Base-by-base conservation (phyloP, 2,888 invertebrate genomes). In the Sarcophaga variegata region DNA sequence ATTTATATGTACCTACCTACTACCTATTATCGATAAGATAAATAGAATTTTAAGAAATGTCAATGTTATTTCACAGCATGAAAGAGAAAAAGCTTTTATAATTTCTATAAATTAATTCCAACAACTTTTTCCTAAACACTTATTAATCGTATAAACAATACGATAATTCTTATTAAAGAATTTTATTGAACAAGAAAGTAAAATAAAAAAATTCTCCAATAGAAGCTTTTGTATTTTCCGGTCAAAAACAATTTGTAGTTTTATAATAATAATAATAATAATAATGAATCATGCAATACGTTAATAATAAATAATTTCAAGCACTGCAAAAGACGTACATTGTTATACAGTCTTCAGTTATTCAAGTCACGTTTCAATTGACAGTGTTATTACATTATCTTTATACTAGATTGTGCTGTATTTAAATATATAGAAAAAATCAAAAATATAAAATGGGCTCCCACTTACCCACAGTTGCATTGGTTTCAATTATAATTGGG, bases 401-500 rank as follows among this genome's bases (percentile, higher is more conserved):
- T 37, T 10, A 37, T 8, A 37, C 37, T 2, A 37, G 64, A n/a
- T 17, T 66, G 22, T 22, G 22, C 22, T 22, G 22, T 22, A 22
- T 22, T 22, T 22, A 22, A 47, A 47, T 12, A 74, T 45, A 60
- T n/a, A 59, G 3, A 20, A n/a, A 27, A 37, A 3, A n/a, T 22
- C 22, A 71, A 22, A 22, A 22, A 22, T 69, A 17, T n/a, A 22
- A 47, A 6, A 63, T 75, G 47, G 25, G 25, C 25, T 4, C 4
- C 3, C 22, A 20, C 11, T n/a, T 62, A 22, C 47, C 63, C 4
- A 12, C 62, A 12, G 64, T 17, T 37, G 37, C 76, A 22, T 25
- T 60, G n/a, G 17, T 37, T n/a, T 67, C 66, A 22, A 77, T 60
- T 25, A 47, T 78, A 22, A 5, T 64, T n/a, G 66, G 80, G 49